A percentile compares a stretch with the other conserved stretches of the same genome.
Evolutionary conservation across 2,797 vertebrate species (phyloP).

Genomic region (Gadopsis bispinosus): DNA sequence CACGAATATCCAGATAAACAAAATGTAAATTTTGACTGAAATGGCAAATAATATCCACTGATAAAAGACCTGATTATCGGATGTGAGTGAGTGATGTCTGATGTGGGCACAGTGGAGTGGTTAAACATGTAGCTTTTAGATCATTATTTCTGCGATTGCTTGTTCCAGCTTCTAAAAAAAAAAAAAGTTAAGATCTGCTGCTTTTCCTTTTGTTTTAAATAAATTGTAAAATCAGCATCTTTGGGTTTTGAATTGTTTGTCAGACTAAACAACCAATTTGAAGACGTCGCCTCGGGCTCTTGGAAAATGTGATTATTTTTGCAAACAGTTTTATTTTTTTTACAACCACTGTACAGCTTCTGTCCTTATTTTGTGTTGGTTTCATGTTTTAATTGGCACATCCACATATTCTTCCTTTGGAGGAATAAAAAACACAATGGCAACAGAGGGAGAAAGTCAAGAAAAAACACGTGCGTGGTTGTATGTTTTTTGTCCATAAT

Average conservation of each 20-base stretch:
- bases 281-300: neutral
- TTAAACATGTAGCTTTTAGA: neutral
- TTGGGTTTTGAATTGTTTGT: neutral
- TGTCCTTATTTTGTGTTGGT: neutral
- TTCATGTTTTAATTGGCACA: no score
- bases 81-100: neutral
- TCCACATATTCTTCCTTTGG: no score
- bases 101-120: neutral
- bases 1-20: neutral
- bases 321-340: neutral
- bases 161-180: neutral
- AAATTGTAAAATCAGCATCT: neutral
- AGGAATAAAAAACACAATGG: neutral
- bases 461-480: neutral
- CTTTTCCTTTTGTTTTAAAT: neutral
- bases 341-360: neutral
- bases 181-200: no score
- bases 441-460: neutral
- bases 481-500: neutral
- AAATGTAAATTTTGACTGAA: neutral
- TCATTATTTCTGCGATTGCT: neutral
- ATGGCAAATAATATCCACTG: neutral
- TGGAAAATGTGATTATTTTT: no score
- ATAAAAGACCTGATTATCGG: neutral
- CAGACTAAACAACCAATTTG: neutral